Base-by-base conservation (phyloP, 2,113 vertebrate species). In the Melanerpes formicivorus region DNA sequence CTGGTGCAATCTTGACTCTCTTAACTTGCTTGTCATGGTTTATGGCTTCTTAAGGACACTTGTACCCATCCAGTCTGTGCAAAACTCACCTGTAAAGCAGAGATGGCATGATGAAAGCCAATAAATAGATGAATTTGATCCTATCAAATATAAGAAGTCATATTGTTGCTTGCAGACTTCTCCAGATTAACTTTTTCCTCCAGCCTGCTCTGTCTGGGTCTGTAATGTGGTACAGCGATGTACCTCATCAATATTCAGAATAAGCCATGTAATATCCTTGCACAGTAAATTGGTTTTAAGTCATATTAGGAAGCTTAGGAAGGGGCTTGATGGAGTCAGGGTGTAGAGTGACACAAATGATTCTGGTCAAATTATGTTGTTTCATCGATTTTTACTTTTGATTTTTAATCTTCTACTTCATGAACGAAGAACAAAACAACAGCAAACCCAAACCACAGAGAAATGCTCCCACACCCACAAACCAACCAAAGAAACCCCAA, bases 41-140 rank as follows among this genome's bases (percentile, higher is more conserved):
- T 44, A 11, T 18, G 23, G 27, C 14, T 85, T 85, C n/a, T 50
- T n/a, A 64, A 70, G 44, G n/a, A 7, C 11, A 7, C 10, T 29
- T 8, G 8, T 34, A 18, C 60, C 32, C 3, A 1, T 21, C 58
- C 9, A 40, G n/a, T 40, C 14, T 8, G 1, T 32, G 40, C 30
- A 80, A 29, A n/a, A 25, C 10, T 5, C 18, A 26, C 27, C 44
- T 64, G 10, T 52, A 48, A 67, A 81, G 37, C 23, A 54, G 21
- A 72, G 79, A 27, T 62, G 0, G 27, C 42, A 4, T 5, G 3
- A 21, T 16, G 14, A 16, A 27, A 44, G 0, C 18, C 14, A 62
- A 27, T 32, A 72, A 1, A 14, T 50, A 19, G 71, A 66, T 67
- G 34, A n/a, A 18, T 16, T 66, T 11, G 9, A 30, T 93, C 60